A percentile compares a stretch with the other conserved stretches of the same genome.
These are phyloP conservation scores for Smithornis capensis DNA, from an alignment of 2,113 vertebrate genomes.

Conservation along the genomic window DNA sequence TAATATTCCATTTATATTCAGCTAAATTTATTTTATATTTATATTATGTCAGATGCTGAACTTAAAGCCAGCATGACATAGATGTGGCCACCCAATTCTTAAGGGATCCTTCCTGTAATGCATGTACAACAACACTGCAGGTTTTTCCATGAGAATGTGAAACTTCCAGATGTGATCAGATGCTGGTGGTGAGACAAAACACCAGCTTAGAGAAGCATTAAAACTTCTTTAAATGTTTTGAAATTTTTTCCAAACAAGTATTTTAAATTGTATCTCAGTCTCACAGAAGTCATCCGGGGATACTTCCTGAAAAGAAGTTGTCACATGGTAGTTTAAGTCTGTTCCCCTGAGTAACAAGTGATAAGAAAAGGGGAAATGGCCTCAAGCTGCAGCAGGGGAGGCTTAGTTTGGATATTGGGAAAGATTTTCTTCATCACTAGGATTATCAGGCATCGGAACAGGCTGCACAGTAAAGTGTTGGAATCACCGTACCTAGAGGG, in stretches of 20 bases:
- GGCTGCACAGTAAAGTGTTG: neutral
- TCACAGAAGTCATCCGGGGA: neutral
- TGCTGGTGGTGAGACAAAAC: neutral
- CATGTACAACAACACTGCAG: neutral
- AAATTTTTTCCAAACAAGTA: neutral
- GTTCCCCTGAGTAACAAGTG: rapidly evolving
- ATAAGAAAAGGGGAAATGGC: neutral
- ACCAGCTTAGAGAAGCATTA: neutral
- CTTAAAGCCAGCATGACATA: neutral
- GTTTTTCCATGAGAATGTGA: neutral
- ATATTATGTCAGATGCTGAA: neutral
- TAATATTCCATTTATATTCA: neutral
- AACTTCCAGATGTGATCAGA: neutral
- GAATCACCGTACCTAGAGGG: neutral
- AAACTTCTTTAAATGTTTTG: neutral
- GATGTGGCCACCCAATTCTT: neutral
- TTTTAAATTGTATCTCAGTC: neutral
- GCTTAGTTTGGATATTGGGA: neutral
- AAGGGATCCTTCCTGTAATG: neutral
- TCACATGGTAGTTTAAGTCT: rapidly evolving
- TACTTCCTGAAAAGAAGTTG: neutral
- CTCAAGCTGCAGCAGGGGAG: neutral
- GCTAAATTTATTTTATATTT: neutral
- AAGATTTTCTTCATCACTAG: neutral
- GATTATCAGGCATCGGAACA: neutral